A percentile compares a stretch with the other conserved stretches of the same genome.
Conservation (phyloP, 2,888 invertebrate genomes). For the Agrochola circellaris region DNA sequence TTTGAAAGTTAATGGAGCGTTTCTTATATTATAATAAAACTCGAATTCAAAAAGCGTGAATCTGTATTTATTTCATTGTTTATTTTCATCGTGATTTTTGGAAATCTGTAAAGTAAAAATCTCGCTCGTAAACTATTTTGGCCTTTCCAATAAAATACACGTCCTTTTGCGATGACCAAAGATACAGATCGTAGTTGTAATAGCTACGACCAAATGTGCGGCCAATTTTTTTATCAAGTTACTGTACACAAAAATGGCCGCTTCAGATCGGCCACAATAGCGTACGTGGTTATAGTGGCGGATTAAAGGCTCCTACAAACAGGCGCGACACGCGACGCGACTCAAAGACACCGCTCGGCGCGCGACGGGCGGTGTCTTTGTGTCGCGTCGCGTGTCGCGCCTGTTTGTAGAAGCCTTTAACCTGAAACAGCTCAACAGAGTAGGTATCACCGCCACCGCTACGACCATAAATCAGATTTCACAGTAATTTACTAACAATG, state of each 20-base stretch:
- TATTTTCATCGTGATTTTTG: not conserved
- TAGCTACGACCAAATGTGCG: constrained; percentile 19
- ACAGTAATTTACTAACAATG: constrained; percentile 52
- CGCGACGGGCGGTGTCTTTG: no score
- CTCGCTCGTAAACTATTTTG: constrained; percentile 3
- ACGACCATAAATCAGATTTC: constrained; percentile 53
- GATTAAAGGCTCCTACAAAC: no score
- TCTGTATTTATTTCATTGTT: constrained; percentile 31
- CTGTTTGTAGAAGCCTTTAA: no score
- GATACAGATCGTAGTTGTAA: constrained; percentile 26
- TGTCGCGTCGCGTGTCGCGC: no score
- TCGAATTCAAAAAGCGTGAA: constrained; percentile 34
- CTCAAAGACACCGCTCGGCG: no score
- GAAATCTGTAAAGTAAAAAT: not conserved
- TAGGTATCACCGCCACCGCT: constrained; percentile 12
- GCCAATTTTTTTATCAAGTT: constrained; percentile 13
- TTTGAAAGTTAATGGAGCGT: constrained; percentile 41
- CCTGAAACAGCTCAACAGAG: constrained; percentile 21
- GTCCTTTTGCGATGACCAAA: constrained; percentile 23
- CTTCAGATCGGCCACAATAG: constrained; percentile 13
- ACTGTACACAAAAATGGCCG: constrained; percentile 48
- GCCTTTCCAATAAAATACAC: constrained; percentile 16
- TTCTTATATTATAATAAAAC: constrained; percentile 27
- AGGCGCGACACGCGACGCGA: no score
- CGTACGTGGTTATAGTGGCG: constrained; percentile 12